These are phyloP conservation scores for Monopterus albus DNA, from an alignment of 2,113 vertebrate genomes.

Conservation along the genomic window DNA sequence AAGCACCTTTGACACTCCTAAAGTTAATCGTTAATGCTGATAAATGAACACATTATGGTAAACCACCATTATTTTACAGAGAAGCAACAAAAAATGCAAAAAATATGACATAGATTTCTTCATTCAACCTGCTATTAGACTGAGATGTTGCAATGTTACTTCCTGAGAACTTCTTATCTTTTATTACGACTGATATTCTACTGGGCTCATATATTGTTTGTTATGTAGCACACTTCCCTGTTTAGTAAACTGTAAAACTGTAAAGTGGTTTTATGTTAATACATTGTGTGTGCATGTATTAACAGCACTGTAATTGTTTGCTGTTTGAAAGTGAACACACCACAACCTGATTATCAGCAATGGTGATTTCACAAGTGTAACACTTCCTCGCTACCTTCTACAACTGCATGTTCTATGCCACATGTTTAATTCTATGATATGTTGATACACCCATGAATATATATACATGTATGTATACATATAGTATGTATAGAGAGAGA, in stretches of 20 bases:
- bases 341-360: neutral
- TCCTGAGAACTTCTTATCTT: neutral
- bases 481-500: too few relatives aligned
- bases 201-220: neutral
- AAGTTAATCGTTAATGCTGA: neutral
- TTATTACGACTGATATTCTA: constrained; percentile 13
- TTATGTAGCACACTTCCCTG: neutral
- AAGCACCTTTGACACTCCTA: constrained; percentile 4
- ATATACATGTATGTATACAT: constrained; percentile 46
- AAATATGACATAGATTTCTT: neutral
- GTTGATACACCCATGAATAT: constrained; percentile 50
- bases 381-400: neutral
- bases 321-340: constrained; percentile 7
- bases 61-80: neutral
- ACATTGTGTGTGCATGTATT: neutral
- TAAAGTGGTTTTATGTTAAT: neutral
- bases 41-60: neutral
- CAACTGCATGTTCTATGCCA: constrained; percentile 4
- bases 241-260: neutral
- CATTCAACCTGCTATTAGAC: neutral
- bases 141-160: constrained; percentile 14
- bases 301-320: neutral
- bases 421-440: neutral
- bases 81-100: neutral
- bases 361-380: constrained; percentile 10